phyloP scores from a whole-genome alignment of 2,888 invertebrate species.

The Mythimna lalbum region DNA sequence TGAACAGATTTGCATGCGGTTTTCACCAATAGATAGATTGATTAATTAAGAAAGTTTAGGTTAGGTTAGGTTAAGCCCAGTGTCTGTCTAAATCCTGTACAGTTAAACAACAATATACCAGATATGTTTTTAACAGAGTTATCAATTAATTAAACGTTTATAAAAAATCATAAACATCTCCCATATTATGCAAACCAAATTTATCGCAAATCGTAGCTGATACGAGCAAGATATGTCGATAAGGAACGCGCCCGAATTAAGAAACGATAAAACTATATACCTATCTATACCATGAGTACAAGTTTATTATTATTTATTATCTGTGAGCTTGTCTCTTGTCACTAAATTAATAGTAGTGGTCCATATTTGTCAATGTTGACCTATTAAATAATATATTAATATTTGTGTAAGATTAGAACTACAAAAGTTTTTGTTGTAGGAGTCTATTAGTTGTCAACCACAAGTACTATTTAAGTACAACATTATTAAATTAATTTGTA shows the following conservation, averaged over 20 bases:
- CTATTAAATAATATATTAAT: conserved; percentile 22
- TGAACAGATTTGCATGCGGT: too few species aligned
- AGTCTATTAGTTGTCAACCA: conserved; percentile 8
- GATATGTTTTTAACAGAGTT: conserved; percentile 5
- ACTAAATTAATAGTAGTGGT: conserved; percentile 30
- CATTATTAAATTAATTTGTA: neutral
- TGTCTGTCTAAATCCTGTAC: neutral
- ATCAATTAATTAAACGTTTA: conserved; percentile 53
- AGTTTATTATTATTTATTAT: conserved; percentile 50
- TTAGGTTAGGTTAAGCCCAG: too few species aligned
- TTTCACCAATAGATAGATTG: too few species aligned
- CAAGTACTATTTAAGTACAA: neutral
- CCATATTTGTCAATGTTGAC: conserved; percentile 31
- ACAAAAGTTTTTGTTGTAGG: neutral
- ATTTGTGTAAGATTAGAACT: conserved; percentile 17
- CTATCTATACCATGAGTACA: conserved; percentile 20
- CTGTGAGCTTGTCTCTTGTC: conserved; percentile 23
- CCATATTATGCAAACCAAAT: conserved; percentile 65
- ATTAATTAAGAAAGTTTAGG: too few species aligned
- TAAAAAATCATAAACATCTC: conserved; percentile 54
- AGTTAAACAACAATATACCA: neutral
- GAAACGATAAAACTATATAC: conserved; percentile 55
- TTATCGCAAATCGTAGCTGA: conserved; percentile 67
- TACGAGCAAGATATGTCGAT: conserved; percentile 62
- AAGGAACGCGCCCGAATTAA: conserved; percentile 58